A percentile compares a stretch with the other conserved stretches of the same genome.
Evolutionary conservation across 2,113 vertebrate species (phyloP).

Genomic region (Anguilla japonica): DNA sequence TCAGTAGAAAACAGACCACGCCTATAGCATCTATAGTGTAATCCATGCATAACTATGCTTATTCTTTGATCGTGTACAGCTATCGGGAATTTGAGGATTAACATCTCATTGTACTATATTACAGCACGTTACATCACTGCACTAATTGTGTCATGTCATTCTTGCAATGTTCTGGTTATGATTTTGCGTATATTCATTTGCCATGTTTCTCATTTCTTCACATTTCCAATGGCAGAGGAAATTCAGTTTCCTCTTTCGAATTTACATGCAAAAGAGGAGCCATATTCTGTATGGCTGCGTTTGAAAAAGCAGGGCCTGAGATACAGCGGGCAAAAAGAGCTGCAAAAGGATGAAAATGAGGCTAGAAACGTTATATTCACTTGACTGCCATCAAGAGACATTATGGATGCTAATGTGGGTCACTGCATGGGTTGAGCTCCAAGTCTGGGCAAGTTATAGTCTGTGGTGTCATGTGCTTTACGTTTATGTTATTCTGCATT

Average conservation of each 20-base stretch:
- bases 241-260: not conserved
- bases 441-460: not conserved
- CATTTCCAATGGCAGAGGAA: not conserved
- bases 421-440: not conserved
- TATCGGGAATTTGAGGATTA: not conserved
- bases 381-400: not conserved
- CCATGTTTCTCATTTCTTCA: not conserved
- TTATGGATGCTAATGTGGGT: not conserved
- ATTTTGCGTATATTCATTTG: not conserved
- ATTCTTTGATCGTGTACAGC: not conserved
- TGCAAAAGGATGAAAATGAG: not conserved
- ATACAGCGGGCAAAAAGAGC: not conserved
- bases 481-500: not conserved
- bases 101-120: not conserved
- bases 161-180: not conserved
- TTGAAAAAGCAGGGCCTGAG: not conserved
- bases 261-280: not conserved
- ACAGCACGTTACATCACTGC: not conserved
- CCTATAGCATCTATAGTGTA: too few species aligned
- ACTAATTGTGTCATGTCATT: not conserved
- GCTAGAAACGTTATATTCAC: not conserved
- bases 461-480: not conserved
- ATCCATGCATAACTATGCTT: too few species aligned
- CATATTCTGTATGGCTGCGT: not conserved
- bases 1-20: too few species aligned